phyloP scores from a whole-genome alignment of 2,113 vertebrate genomes.

The Coryphaenoides rupestris region DNA sequence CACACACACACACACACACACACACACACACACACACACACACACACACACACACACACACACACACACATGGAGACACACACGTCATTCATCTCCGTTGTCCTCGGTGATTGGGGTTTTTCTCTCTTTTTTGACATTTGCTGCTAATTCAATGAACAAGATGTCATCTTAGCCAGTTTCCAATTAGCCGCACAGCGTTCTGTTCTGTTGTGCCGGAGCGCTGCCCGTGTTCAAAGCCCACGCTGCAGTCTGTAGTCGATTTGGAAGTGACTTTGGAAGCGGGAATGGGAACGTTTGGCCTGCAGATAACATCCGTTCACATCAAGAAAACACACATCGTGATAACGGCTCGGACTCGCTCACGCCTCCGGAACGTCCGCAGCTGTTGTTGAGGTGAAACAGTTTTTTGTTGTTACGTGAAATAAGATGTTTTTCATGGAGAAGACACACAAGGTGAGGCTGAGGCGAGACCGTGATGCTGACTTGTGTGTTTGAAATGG shows the following conservation, averaged over 20 bases:
- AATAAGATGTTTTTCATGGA: no score
- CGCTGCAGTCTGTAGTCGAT: background rate
- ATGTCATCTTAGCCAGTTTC: slow-evolving; percentile 61
- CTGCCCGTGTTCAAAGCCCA: background rate
- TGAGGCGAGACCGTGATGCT: no score
- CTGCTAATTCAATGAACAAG: slow-evolving; percentile 75
- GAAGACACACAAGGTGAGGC: no score
- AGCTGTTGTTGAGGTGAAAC: no score
- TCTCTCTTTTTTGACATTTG: slow-evolving; percentile 35
- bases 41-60: no score
- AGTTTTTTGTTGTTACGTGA: no score
- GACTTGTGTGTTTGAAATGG: background rate
- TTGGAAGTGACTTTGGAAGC: background rate
- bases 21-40: no score
- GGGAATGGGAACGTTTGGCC: background rate
- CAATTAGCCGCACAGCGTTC: slow-evolving; percentile 34
- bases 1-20: no score
- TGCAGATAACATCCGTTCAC: background rate
- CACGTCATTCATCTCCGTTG: slow-evolving; percentile 50
- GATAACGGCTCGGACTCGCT: background rate
- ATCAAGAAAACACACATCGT: background rate
- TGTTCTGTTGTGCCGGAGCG: background rate
- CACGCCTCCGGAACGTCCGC: no score
- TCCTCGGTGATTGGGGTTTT: slow-evolving; percentile 49
- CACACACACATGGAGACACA: background rate